A percentile compares a stretch with the other conserved stretches of the same genome.
Evolutionary conservation across 2,888 invertebrate species (phyloP).

Genomic region (Orthosia gracilis): DNA sequence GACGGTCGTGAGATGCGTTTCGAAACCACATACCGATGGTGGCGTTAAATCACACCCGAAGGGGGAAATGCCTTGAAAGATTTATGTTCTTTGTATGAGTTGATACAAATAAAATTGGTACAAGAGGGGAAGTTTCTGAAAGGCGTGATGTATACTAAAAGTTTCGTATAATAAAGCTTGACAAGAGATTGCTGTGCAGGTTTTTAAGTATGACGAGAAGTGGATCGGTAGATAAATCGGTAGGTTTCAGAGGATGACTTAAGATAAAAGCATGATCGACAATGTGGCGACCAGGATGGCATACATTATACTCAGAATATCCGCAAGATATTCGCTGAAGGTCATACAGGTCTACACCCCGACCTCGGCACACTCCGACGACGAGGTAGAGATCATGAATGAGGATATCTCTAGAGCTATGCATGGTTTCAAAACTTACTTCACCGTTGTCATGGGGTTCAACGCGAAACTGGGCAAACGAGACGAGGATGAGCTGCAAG

Average conservation of each 20-base stretch:
- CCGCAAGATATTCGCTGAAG: no score
- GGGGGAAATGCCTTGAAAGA: slow-evolving; percentile 59
- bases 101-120: slow-evolving; percentile 34
- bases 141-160: slow-evolving; percentile 41
- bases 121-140: slow-evolving; percentile 35
- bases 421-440: no score
- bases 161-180: slow-evolving; percentile 19
- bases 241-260: slow-evolving; percentile 7
- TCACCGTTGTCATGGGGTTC: no score
- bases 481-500: no score
- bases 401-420: no score
- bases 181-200: slow-evolving; percentile 21
- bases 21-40: slow-evolving; percentile 48
- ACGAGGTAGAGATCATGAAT: no score
- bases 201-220: slow-evolving; percentile 12
- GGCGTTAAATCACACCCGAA: slow-evolving; percentile 60
- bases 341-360: no score
- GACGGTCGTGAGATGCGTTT: slow-evolving; percentile 39
- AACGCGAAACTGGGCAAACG: no score
- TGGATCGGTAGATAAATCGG: not conserved
- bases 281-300: no score
- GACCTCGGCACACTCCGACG: no score
- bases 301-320: no score
- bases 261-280: not conserved
- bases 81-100: slow-evolving; percentile 52